phyloP scores from a whole-genome alignment of 2,797 vertebrate species.

The Fistularia tabacaria region DNA sequence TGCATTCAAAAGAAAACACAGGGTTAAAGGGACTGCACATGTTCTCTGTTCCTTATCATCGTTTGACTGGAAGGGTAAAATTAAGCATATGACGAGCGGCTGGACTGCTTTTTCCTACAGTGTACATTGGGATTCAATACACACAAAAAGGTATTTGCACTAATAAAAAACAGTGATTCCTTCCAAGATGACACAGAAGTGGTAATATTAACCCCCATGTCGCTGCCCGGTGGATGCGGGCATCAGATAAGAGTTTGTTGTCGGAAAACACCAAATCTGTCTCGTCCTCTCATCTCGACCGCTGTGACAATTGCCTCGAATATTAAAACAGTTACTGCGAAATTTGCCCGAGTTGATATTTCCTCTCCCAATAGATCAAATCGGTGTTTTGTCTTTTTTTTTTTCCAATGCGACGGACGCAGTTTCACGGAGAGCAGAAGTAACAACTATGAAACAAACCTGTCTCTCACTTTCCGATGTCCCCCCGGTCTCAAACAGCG shows the following conservation, averaged over 20 bases:
- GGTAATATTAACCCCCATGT: conserved; percentile 25
- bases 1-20: background rate
- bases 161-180: background rate
- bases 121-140: background rate
- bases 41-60: too few relatives aligned
- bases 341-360: too few relatives aligned
- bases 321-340: too few relatives aligned
- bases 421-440: too few relatives aligned
- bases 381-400: too few relatives aligned
- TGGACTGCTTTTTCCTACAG: too few relatives aligned
- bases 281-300: background rate
- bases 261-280: background rate
- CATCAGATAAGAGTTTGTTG: conserved; percentile 26
- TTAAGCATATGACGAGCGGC: too few relatives aligned
- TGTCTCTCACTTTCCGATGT: conserved; percentile 62
- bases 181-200: conserved; percentile 1
- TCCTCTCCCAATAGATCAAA: too few relatives aligned
- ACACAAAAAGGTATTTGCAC: background rate
- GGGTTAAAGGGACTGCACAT: too few relatives aligned
- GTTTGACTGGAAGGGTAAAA: too few relatives aligned
- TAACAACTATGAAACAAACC: conserved; percentile 60
- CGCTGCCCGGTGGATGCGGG: conserved; percentile 8
- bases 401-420: too few relatives aligned
- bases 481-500: conserved; percentile 27
- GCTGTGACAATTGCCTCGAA: background rate